A percentile compares a stretch with the other conserved stretches of the same genome.
Conservation (phyloP, 1,140 invertebrate species). For the Formica exsecta region DNA sequence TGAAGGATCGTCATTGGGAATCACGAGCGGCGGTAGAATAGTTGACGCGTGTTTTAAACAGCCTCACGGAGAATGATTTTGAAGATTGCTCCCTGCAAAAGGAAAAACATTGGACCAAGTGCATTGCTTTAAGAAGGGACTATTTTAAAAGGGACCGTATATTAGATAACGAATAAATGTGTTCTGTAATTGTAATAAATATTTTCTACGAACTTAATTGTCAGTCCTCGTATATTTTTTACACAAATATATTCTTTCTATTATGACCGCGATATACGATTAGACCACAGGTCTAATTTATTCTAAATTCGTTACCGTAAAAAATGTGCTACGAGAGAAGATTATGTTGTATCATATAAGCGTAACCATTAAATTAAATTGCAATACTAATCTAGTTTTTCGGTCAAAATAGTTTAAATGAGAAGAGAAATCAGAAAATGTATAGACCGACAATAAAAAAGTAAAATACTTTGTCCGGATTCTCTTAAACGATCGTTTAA, state of each 20-base stretch:
- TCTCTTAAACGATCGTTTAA: not conserved
- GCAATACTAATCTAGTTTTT: not conserved
- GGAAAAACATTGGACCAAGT: too few species aligned
- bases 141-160: too few species aligned
- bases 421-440: not conserved
- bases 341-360: not conserved
- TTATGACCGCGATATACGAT: not conserved
- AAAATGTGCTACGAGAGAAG: not conserved
- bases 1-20: too few species aligned
- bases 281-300: not conserved
- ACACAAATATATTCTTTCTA: not conserved
- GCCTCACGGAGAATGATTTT: too few species aligned
- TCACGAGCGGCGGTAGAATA: too few species aligned
- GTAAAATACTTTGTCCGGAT: not conserved
- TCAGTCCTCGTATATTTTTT: conserved; percentile 13
- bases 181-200: too few species aligned
- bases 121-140: too few species aligned
- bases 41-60: too few species aligned
- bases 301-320: not conserved
- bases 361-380: not conserved
- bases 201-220: too few species aligned
- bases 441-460: too few species aligned
- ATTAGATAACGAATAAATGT: too few species aligned
- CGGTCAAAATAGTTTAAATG: conserved; percentile 35
- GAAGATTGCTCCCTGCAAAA: too few species aligned